Percentiles rank a stretch among this genome's conserved stretches.
phyloP scores from a whole-genome alignment of 2,797 vertebrate species.

The Anomalospiza imberbis region DNA sequence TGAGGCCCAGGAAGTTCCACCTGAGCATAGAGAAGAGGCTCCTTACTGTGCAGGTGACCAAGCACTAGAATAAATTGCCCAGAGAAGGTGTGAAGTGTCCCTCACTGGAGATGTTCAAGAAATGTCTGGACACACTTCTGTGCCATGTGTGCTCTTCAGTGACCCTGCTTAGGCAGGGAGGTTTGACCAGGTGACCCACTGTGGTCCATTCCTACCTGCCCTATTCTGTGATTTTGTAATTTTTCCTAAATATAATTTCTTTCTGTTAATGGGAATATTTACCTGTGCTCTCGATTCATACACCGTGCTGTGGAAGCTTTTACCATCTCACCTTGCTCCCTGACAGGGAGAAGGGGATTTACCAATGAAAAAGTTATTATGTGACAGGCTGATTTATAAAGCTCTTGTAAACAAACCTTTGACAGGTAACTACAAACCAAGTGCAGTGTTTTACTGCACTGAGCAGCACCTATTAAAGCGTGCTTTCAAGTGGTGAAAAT shows the following conservation, averaged over 20 bases:
- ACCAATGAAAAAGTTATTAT: background rate
- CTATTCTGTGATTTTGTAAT: background rate
- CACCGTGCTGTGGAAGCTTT: background rate
- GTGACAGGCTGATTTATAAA: background rate
- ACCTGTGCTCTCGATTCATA: background rate
- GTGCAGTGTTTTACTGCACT: background rate
- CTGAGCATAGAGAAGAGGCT: background rate
- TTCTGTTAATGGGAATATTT: background rate
- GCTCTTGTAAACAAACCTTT: background rate
- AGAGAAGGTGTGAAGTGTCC: background rate
- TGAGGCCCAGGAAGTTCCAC: background rate
- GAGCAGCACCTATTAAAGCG: background rate
- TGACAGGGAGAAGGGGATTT: background rate
- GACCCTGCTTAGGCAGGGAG: background rate
- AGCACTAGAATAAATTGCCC: background rate
- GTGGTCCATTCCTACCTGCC: background rate
- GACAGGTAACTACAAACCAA: background rate
- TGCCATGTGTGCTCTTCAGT: background rate
- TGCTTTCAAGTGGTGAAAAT: background rate
- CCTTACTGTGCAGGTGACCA: background rate
- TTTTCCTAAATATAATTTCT: background rate
- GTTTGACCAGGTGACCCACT: background rate
- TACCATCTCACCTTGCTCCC: background rate
- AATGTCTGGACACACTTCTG: background rate
- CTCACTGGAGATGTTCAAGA: background rate